Base-by-base conservation (phyloP, 2,888 invertebrate species). In the Agrotis segetum region DNA sequence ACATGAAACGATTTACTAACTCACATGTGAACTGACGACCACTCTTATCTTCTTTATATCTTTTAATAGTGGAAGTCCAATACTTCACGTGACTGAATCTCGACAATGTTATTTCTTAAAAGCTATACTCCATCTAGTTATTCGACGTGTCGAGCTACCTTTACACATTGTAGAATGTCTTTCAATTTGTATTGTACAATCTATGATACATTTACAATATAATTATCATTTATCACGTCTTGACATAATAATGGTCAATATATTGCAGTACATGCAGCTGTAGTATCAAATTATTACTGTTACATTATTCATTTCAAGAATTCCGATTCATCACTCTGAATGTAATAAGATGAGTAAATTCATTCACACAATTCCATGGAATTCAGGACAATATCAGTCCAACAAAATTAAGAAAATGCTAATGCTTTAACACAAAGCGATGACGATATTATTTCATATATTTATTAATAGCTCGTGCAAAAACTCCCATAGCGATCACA, bases 311-410 rank as follows among this genome's bases (percentile, higher is more conserved):
- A 77, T 77, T 60, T 66, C 49, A 55, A 71, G 62, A 72, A 66
- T 66, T 40, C 59, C 81, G 19, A 66, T 66, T 61, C 56, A 72
- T 65, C n/a, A 68, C 50, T 56, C 17, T 29, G 9, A 24, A 14
- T 44, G 47, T 71, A 65, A 75, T 61, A 64, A 55, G 50, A 60
- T 64, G 61, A 71, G 29, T 55, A 49, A 24, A 69, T 52, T 72
- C 19, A 50, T 70, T 61, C 46, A 59, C 14, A 50, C 65, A 64
- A 49, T 55, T 14, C 21, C 55, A 55, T 55, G 77, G 69, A 70
- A 80, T 77, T 67, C 62, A 74, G 70, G 77, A 50, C 74, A 80
- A 80, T 73, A 44, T 69, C 55, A 34, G 50, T 61, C 53, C 59
- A 46, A 65, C 65, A 58, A 65, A 64, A 77, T 69, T 59, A 65